Evolutionary conservation across 1,140 invertebrate genomes (phyloP).

Genomic region (Euschistus heros): DNA sequence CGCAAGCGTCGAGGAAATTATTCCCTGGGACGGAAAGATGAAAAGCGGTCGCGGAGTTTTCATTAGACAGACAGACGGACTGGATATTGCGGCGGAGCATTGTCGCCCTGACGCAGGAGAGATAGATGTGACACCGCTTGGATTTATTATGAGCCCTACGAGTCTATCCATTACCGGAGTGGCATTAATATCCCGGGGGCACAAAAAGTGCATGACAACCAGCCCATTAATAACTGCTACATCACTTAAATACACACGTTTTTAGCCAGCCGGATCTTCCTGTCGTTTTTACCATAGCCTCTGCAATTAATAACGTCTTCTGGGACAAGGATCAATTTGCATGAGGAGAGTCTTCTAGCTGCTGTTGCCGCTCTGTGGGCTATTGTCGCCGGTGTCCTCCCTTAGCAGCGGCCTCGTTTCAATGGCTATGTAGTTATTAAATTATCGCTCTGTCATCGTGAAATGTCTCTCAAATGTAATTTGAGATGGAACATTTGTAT

Average conservation of each 20-base stretch:
- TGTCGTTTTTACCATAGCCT: constrained; percentile 1
- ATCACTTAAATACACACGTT: constrained; percentile 8
- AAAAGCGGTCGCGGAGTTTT: constrained; percentile 4
- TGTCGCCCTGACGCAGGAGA: neutral
- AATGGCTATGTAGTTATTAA: too few species aligned
- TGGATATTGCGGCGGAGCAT: neutral
- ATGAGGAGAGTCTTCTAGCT: too few species aligned
- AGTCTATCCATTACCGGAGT: constrained; percentile 6
- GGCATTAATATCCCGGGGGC: constrained; percentile 7
- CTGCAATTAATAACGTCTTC: constrained; percentile 1
- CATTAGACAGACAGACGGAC: neutral
- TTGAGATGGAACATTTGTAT: too few species aligned
- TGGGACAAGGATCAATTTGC: neutral
- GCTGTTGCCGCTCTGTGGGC: too few species aligned
- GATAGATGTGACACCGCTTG: constrained; percentile 6
- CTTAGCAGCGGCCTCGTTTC: too few species aligned
- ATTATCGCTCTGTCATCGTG: too few species aligned
- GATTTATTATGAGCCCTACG: constrained; percentile 8
- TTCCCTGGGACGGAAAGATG: constrained; percentile 4
- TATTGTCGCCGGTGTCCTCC: too few species aligned
- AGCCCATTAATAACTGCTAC: constrained; percentile 1
- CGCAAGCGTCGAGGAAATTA: neutral
- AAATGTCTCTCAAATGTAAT: too few species aligned
- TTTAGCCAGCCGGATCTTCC: neutral
- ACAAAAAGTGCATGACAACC: constrained; percentile 3